phyloP scores from a whole-genome alignment of 2,113 vertebrate genomes.

The Myocastor coypus region DNA sequence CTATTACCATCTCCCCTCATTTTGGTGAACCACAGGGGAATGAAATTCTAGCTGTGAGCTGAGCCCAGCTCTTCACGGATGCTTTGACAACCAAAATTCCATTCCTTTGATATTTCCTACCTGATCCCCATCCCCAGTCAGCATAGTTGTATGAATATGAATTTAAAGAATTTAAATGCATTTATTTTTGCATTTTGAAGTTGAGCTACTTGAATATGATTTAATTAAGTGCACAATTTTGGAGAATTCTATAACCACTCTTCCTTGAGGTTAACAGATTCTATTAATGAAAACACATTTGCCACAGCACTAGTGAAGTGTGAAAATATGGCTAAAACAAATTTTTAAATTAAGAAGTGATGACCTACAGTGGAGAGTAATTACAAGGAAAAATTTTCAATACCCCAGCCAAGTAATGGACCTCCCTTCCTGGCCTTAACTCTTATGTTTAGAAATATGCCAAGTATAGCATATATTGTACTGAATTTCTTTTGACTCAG shows the following conservation, averaged over 20 bases:
- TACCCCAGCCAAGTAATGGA: constrained; percentile 13
- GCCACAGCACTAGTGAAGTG: neutral
- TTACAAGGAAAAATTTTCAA: constrained; percentile 48
- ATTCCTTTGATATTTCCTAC: neutral
- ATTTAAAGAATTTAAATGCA: neutral
- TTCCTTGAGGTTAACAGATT: neutral
- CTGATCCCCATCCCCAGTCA: neutral
- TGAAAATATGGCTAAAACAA: constrained; percentile 31
- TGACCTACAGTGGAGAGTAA: constrained; percentile 53
- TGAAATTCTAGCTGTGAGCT: neutral
- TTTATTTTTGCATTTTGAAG: constrained; percentile 21
- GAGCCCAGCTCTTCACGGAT: neutral
- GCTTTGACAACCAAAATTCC: neutral
- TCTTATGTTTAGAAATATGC: constrained; percentile 3
- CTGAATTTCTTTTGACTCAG: constrained; percentile 44
- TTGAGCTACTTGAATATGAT: neutral
- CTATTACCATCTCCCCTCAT: neutral
- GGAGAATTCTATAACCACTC: neutral
- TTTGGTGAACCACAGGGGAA: neutral
- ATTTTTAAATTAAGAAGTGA: constrained; percentile 26
- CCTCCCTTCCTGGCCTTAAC: constrained; percentile 28
- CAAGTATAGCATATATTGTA: constrained; percentile 29
- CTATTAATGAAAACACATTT: neutral
- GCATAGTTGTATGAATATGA: neutral
- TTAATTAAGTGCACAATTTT: neutral